Percentiles rank a stretch among this genome's conserved stretches.
phyloP scores from a whole-genome alignment of 2,888 invertebrate genomes.

The Blera fallax region DNA sequence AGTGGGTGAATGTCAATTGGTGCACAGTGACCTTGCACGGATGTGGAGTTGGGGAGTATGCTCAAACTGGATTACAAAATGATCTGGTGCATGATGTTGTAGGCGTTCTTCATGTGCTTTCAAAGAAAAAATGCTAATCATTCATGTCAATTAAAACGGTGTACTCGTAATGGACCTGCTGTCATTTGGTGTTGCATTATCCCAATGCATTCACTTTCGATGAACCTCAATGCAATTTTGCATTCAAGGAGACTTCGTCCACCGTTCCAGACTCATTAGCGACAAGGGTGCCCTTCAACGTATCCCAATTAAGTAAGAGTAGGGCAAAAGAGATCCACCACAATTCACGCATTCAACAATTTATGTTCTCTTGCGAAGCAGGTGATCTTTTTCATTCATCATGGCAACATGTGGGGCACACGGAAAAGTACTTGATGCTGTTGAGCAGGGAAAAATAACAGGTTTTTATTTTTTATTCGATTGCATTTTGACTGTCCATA shows the following conservation, averaged over 20 bases:
- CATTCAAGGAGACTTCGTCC: conserved; percentile 1
- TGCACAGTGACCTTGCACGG: background rate
- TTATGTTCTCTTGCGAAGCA: background rate
- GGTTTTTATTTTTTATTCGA: background rate
- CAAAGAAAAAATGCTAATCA: conserved; percentile 1
- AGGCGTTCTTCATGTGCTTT: background rate
- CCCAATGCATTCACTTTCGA: conserved; percentile 36
- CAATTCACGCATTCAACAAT: background rate
- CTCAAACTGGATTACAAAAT: conserved; percentile 13
- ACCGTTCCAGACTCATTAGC: conserved; percentile 17
- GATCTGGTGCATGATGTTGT: background rate
- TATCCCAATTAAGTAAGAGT: conserved; percentile 12
- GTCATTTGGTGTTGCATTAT: conserved; percentile 7
- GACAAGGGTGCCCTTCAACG: conserved; percentile 32
- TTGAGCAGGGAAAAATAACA: background rate
- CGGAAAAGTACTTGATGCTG: background rate
- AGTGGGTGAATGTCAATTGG: conserved; percentile 4
- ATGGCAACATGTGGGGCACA: background rate
- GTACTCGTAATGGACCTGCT: background rate
- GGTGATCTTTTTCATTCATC: conserved; percentile 22
- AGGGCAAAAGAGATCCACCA: background rate
- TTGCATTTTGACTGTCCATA: background rate
- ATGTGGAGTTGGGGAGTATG: no score
- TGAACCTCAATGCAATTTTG: background rate
- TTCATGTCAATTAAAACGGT: background rate